Evolutionary conservation across 2,888 invertebrate genomes (phyloP).

Genomic region (Thysanoteuthis rhombus): DNA sequence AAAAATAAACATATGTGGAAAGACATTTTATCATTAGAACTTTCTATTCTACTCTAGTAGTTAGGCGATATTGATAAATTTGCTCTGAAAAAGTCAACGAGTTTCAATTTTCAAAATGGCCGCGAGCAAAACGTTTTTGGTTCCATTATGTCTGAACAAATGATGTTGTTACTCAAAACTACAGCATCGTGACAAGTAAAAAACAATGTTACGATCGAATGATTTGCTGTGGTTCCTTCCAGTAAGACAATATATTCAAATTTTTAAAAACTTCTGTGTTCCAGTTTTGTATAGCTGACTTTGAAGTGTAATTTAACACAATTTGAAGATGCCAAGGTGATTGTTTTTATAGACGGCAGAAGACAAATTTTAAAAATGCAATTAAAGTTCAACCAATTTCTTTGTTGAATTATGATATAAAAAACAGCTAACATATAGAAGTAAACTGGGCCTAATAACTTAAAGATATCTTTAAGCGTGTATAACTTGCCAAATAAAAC

Average conservation of each 20-base stretch:
- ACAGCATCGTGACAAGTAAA: not conserved
- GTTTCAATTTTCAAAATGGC: not conserved
- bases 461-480: too few species aligned
- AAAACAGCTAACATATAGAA: too few species aligned
- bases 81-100: not conserved
- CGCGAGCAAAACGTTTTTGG: not conserved
- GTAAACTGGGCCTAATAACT: too few species aligned
- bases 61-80: not conserved
- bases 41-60: not conserved
- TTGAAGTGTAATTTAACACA: not conserved
- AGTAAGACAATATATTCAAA: not conserved
- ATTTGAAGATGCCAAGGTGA: not conserved
- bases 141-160: not conserved
- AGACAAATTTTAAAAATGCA: too few species aligned
- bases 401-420: too few species aligned
- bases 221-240: not conserved
- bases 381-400: too few species aligned
- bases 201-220: not conserved
- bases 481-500: too few species aligned
- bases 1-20: not conserved
- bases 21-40: not conserved
- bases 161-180: not conserved
- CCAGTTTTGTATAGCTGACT: not conserved
- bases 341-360: not conserved
- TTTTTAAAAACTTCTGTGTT: not conserved